Base-by-base conservation (phyloP, 2,797 vertebrate species). In the Pipistrellus nathusii region DNA sequence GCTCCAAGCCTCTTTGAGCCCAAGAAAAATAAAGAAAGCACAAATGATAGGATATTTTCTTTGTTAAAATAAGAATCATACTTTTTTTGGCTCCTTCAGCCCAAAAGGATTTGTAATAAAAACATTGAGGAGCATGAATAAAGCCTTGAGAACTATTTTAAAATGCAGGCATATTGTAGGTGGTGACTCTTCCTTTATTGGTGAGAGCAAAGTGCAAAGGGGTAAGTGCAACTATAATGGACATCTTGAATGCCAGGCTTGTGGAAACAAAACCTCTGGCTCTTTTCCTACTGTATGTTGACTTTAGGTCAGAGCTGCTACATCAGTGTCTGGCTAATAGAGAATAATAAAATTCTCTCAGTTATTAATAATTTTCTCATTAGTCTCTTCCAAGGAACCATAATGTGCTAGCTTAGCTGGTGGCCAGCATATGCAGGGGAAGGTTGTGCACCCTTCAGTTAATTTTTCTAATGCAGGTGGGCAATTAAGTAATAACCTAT, bases 301-400 rank as follows among this genome's bases (percentile, higher is more conserved):
- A 41, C 55, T 73, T 76, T 84, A 89, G 66, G 46, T 69, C 32
- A 87, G 48, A 30, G 17, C 75, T 87, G 66, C n/a, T 64, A 78
- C 5, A 1, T 73, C 51, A 90, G 73, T 69, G 72, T 32, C 73
- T 94, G 84, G 21, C 87, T 93, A 91, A 88, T 66, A 76, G 68
- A 82, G 35, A 90, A 66, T 73, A 96, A 88, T 73, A 85, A 85
- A 85, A 62, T 85, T 93, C 41, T 27, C 6, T 82, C 66, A 18
- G 35, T 85, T 92, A 86, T 89, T 93, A 92, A 87, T 94, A 95
- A 83, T 86, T 91, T 94, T 84, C 90, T 93, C 64, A 91, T 95
- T 96, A 91, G 69, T 85, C 48, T 94, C 44, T 84, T 91, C 68
- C 18, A 72, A 68, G 10, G 66, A 78, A 30, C 13, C 35, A 27